phyloP scores from a whole-genome alignment of 2,113 vertebrate species.

The Narcine bancroftii region DNA sequence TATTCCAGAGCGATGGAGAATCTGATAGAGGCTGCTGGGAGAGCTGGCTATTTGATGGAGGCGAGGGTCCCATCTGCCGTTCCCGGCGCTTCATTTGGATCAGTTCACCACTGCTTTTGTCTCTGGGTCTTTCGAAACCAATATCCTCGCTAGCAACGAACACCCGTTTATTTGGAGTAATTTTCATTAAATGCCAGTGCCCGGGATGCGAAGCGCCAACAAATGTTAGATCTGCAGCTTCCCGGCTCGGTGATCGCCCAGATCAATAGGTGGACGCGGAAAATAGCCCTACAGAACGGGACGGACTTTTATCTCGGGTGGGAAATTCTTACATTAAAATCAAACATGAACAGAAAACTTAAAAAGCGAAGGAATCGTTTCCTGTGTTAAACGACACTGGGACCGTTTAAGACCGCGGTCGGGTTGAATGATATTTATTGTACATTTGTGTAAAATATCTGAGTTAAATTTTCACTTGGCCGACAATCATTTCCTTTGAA shows the following conservation, averaged over 20 bases:
- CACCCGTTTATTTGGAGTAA: neutral
- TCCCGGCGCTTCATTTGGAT: slow-evolving; percentile 81
- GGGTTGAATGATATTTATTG: neutral
- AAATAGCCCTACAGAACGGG: neutral
- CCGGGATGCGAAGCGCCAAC: neutral
- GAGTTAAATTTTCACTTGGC: neutral
- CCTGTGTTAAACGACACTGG: neutral
- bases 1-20: neutral
- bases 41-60: neutral
- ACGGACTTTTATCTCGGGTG: neutral
- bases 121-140: slow-evolving; percentile 65
- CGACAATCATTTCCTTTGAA: neutral
- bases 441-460: neutral
- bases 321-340: neutral
- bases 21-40: neutral
- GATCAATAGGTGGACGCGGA: neutral
- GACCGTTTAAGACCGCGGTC: neutral
- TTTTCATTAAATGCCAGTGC: neutral
- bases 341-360: no score
- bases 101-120: slow-evolving; percentile 82
- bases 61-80: slow-evolving; percentile 86
- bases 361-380: neutral
- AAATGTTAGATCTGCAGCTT: neutral
- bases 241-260: neutral
- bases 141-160: slow-evolving; percentile 42